Evolutionary conservation across 2,797 vertebrate genomes (phyloP).

Genomic region (Hapalemur alaotrensis): DNA sequence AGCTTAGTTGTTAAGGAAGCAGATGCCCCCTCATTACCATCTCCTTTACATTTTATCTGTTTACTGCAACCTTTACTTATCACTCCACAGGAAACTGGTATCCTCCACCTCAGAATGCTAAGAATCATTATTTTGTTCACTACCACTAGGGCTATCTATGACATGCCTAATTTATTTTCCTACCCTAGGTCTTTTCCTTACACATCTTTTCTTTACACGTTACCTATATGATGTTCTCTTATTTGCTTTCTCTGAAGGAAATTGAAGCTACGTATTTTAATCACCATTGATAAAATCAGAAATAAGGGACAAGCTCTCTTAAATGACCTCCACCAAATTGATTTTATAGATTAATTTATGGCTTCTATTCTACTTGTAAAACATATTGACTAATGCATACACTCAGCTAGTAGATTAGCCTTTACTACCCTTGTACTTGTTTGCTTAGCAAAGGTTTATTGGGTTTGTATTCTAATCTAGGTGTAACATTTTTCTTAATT

Average conservation of each 20-base stretch:
- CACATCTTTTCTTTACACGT: not conserved
- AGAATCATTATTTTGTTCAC: not conserved
- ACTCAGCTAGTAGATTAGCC: not conserved
- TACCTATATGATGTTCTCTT: not conserved
- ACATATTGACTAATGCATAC: not conserved
- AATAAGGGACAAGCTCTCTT: not conserved
- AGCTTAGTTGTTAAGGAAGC: conserved; percentile 18
- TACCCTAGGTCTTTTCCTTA: not conserved
- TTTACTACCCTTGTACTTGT: not conserved
- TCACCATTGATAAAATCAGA: not conserved
- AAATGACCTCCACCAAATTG: not conserved
- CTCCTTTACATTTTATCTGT: not conserved
- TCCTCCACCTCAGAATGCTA: not conserved
- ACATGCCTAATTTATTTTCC: not conserved
- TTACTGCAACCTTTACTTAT: not conserved
- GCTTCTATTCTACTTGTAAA: not conserved
- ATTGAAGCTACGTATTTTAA: not conserved
- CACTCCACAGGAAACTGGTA: not conserved
- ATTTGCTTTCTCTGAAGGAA: not conserved
- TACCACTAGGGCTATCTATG: not conserved
- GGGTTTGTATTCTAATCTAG: not conserved
- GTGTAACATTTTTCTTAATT: not conserved
- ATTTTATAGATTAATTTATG: not conserved
- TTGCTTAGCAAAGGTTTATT: not conserved
- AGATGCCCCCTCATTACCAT: not conserved